phyloP scores from a whole-genome alignment of 2,888 invertebrate genomes.

The Epiblema foenella region DNA sequence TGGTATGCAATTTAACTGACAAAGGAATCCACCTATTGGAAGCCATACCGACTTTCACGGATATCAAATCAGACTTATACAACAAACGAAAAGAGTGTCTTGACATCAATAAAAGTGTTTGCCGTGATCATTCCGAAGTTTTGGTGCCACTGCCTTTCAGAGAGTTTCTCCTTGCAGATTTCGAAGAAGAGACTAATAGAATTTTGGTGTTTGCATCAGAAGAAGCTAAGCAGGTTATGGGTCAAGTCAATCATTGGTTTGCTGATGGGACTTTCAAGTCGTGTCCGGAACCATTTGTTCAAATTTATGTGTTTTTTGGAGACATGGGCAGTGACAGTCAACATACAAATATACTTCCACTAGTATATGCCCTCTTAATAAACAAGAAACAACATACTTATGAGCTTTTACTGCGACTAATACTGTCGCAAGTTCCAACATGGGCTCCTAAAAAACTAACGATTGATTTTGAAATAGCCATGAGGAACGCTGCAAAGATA shows the following conservation, averaged over 20 bases:
- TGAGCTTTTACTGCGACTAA: too few species aligned
- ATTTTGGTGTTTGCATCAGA: not conserved
- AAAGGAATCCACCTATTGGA: constrained; percentile 5
- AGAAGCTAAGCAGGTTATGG: not conserved
- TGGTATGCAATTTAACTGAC: constrained; percentile 7
- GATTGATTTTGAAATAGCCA: too few species aligned
- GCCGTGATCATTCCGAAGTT: constrained; percentile 2
- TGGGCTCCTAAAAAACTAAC: too few species aligned
- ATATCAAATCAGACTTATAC: constrained; percentile 4
- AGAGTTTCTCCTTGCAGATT: constrained; percentile 11
- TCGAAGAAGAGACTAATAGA: not conserved
- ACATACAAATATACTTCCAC: constrained; percentile 4
- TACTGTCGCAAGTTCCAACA: too few species aligned
- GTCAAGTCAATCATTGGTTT: not conserved
- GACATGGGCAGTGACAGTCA: constrained; percentile 1
- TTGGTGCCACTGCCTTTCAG: not conserved
- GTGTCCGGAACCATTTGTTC: not conserved
- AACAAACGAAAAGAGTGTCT: constrained; percentile 12
- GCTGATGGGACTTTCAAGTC: not conserved
- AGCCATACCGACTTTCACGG: not conserved
- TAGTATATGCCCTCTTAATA: too few species aligned
- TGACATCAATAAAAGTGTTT: constrained; percentile 9
- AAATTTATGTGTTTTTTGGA: constrained; percentile 10
- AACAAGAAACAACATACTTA: too few species aligned
- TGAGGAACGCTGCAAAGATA: too few species aligned